Evolutionary conservation across 1,140 invertebrate genomes (phyloP).

Genomic region (Aphaenogaster floridana): DNA sequence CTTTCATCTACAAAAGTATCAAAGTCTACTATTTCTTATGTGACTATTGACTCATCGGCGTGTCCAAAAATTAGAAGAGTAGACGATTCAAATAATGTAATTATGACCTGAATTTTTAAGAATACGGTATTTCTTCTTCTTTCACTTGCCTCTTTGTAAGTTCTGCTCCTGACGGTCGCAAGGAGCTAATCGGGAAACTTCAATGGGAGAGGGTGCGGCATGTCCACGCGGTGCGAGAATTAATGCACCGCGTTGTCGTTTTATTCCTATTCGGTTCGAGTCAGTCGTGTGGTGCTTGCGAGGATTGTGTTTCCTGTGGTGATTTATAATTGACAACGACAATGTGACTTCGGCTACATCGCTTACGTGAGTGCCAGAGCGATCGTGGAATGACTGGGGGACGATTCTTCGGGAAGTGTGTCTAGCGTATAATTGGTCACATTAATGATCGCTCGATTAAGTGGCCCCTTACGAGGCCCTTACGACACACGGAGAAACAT

Average conservation of each 20-base stretch:
- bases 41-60: background rate
- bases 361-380: constrained; percentile 73
- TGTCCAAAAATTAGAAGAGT: background rate
- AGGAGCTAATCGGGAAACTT: constrained; percentile 11
- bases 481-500: background rate
- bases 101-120: background rate
- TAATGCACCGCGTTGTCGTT: constrained; percentile 43
- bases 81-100: background rate
- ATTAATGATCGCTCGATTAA: constrained; percentile 62
- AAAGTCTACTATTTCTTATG: constrained; percentile 19
- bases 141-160: constrained; percentile 29
- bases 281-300: constrained; percentile 73
- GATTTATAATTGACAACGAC: constrained; percentile 75
- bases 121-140: background rate
- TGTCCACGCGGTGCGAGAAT: constrained; percentile 32
- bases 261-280: constrained; percentile 65
- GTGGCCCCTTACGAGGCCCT: no score
- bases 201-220: constrained; percentile 73
- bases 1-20: background rate
- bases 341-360: constrained; percentile 75
- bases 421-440: constrained; percentile 70
- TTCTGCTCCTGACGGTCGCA: constrained; percentile 5
- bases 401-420: constrained; percentile 66
- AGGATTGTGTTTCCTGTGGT: constrained; percentile 71
- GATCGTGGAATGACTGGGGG: constrained; percentile 73